Evolutionary conservation across 2,113 vertebrate species (phyloP), one percentile per base, ranked within the genome.

Genomic region (Paramisgurnus dabryanus): DNA sequence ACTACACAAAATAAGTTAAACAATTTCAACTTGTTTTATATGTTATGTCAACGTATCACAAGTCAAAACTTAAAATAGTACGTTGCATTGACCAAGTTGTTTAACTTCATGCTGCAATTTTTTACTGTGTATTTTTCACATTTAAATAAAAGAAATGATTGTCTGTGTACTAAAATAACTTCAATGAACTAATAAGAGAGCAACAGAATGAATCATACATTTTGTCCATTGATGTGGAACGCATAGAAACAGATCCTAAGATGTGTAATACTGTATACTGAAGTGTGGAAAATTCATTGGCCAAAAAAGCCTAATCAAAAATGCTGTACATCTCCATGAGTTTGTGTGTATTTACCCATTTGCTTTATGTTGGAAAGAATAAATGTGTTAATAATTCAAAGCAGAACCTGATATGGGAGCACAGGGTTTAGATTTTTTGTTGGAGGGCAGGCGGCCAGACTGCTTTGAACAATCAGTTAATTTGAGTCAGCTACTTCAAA

Each of bases 401-500:
- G 55, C 55, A 57, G 53, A 57, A 57, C 53, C 13, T 57, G 53
- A 57, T 57, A 17, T 34, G 27, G 11, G 49, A 50, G 49, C 13
- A 57, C 13, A 57, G 17, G n/a, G n/a, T 5, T 4, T 58, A 5
- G 55, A 3, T 8, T n/a, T 12, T n/a, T 8, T n/a, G 17, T 88
- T 81, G 60, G 15, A 83, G 73, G 69, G 13, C 8, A 6, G 4
- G 53, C 41, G 17, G 79, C 84, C 86, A 86, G 86, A 76, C 43
- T 7, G 39, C 82, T 91, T 88, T 91, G 72, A 89, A 87, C 85
- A 85, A 88, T 87, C 79, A 80, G 84, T 86, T 88, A 85, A 90
- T 89, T 85, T 80, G 80, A 70, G 73, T 82, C 82, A 84, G 80
- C 86, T 78, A 79, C 88, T 78, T 45, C 83, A 82, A 85, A 83